Conservation (phyloP, 2,797 vertebrate species). For the Myotis vivesi region DNA sequence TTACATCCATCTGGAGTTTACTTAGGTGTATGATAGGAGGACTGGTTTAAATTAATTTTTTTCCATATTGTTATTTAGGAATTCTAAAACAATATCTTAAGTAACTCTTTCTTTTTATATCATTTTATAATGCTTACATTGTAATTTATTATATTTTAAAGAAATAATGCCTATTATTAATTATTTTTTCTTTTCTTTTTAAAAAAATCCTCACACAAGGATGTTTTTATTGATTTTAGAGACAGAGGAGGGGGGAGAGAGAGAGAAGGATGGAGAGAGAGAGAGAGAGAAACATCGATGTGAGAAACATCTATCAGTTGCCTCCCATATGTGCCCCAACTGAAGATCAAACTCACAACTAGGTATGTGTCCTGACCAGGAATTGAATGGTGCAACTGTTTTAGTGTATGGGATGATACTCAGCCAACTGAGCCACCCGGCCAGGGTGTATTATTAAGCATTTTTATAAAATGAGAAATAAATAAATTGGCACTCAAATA, state of each 20-base stretch:
- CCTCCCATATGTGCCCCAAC: not conserved
- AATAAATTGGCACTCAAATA: not conserved
- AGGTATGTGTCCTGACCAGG: not conserved
- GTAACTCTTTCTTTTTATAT: conserved; percentile 16
- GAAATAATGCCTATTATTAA: conserved; percentile 6
- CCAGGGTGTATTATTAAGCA: not conserved
- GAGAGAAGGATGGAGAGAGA: not conserved
- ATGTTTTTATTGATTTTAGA: not conserved
- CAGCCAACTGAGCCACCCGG: not conserved
- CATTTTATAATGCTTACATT: conserved; percentile 23
- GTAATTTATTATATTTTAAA: not conserved
- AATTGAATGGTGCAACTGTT: not conserved
- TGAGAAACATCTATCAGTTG: not conserved
- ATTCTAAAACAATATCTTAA: not conserved
- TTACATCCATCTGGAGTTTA: conserved; percentile 31
- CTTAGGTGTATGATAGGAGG: not conserved
- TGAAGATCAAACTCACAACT: not conserved
- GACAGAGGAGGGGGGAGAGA: not conserved
- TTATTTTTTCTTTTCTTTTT: not conserved
- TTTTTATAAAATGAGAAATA: conserved; percentile 46
- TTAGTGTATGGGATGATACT: not conserved
- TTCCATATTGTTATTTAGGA: conserved; percentile 2
- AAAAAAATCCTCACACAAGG: not conserved
- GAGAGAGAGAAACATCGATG: not conserved
- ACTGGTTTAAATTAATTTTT: not conserved